Percentiles rank a stretch among this genome's conserved stretches.
phyloP scores from a whole-genome alignment of 2,888 invertebrate genomes.

The Gibbula magus region DNA sequence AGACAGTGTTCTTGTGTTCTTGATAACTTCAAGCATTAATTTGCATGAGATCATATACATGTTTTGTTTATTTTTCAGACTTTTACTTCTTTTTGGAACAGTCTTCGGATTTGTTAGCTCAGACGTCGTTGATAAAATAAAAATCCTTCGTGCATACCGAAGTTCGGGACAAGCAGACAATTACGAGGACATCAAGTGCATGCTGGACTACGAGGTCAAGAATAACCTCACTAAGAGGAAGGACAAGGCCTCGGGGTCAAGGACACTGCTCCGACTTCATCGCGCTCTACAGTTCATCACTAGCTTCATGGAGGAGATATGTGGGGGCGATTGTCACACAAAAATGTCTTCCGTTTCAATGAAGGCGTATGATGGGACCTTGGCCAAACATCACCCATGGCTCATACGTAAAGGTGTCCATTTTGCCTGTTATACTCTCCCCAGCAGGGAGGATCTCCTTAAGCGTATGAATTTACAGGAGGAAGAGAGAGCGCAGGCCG shows the following conservation, averaged over 20 bases:
- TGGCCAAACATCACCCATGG: slow-evolving; percentile 93
- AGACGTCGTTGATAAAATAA: slow-evolving; percentile 91
- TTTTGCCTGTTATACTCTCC: slow-evolving; percentile 91
- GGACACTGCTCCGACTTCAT: slow-evolving; percentile 91
- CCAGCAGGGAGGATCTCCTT: slow-evolving; percentile 83
- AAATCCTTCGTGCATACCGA: slow-evolving; percentile 82
- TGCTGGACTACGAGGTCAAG: slow-evolving; percentile 89
- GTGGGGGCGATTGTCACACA: slow-evolving; percentile 69
- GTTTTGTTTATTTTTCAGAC: slow-evolving; percentile 79
- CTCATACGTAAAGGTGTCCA: slow-evolving; percentile 81
- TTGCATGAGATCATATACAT: no score
- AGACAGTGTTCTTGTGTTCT: no score
- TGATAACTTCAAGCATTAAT: no score
- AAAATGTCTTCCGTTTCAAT: slow-evolving; percentile 80
- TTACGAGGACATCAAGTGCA: slow-evolving; percentile 85
- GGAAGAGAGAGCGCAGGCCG: slow-evolving; percentile 39
- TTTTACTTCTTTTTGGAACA: slow-evolving; percentile 90
- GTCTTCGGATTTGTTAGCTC: slow-evolving; percentile 94
- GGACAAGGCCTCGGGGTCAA: slow-evolving; percentile 83
- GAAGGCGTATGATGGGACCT: slow-evolving; percentile 87
- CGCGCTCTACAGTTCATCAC: slow-evolving; percentile 93
- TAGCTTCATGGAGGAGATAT: slow-evolving; percentile 85
- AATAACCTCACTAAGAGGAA: slow-evolving; percentile 80
- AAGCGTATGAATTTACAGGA: slow-evolving; percentile 56
- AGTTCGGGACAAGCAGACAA: slow-evolving; percentile 62